Conservation (phyloP, 2,797 vertebrate genomes). For the Petrocephalus schoutedeni region DNA sequence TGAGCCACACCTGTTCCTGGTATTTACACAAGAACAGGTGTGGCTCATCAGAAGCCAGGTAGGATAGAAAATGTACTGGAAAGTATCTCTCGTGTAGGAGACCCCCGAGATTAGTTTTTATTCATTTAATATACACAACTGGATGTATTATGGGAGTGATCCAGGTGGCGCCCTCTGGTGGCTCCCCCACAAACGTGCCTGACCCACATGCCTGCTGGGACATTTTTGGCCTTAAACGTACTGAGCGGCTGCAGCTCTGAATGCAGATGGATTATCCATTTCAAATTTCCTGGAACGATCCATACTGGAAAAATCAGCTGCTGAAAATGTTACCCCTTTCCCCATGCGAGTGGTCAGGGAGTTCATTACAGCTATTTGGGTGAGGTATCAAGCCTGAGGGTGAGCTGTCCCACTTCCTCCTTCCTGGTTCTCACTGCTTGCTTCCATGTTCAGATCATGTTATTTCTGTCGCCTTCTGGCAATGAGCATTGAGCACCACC, state of each 20-base stretch:
- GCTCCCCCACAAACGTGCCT: neutral
- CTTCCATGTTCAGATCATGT: too few relatives aligned
- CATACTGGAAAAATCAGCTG: neutral
- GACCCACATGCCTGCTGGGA: neutral
- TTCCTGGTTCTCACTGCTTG: too few relatives aligned
- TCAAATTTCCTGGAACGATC: neutral
- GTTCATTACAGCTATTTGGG: neutral
- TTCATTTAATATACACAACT: neutral
- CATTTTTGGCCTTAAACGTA: neutral
- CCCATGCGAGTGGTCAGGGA: neutral
- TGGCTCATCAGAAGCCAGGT: too few relatives aligned
- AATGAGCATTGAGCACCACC: neutral
- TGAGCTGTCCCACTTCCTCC: too few relatives aligned
- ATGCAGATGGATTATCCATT: neutral
- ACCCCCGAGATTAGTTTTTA: too few relatives aligned
- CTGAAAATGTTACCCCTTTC: neutral
- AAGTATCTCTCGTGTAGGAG: too few relatives aligned
- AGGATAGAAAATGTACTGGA: too few relatives aligned
- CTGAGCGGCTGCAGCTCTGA: neutral
- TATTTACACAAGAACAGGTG: too few relatives aligned
- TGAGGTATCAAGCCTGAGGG: neutral
- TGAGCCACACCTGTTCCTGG: too few relatives aligned
- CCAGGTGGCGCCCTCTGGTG: neutral
- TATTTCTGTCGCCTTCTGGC: neutral
- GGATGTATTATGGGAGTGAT: neutral